phyloP scores from a whole-genome alignment of 2,888 invertebrate species.

The Pachliopta kotzebuea region DNA sequence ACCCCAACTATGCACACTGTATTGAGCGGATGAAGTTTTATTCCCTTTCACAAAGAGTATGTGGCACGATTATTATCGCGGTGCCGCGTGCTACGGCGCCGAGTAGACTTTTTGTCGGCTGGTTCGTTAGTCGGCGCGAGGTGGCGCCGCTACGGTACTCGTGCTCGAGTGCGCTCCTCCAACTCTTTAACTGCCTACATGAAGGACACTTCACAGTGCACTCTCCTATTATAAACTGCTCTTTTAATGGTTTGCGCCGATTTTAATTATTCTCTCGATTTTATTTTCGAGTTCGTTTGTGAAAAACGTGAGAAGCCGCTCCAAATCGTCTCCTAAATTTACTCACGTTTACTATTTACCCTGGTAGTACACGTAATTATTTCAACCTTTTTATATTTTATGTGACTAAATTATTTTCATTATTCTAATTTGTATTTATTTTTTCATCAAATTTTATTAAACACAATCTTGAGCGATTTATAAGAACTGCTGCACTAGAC shows the following conservation, averaged over 20 bases:
- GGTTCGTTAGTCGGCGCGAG: constrained; percentile 74
- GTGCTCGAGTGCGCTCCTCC: constrained; percentile 73
- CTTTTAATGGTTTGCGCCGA: constrained; percentile 76
- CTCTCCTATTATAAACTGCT: constrained; percentile 79
- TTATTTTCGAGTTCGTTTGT: constrained; percentile 49
- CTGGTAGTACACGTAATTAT: neutral
- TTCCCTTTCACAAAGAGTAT: constrained; percentile 46
- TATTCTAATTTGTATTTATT: neutral
- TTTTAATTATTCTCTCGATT: constrained; percentile 74
- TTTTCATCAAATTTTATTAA: too few relatives aligned
- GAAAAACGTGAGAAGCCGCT: constrained; percentile 32
- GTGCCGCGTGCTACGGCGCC: constrained; percentile 42
- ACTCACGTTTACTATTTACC: neutral
- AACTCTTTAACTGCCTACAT: constrained; percentile 81
- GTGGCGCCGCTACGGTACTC: constrained; percentile 74
- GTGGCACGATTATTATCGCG: constrained; percentile 41
- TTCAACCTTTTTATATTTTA: neutral
- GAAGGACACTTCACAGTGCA: constrained; percentile 74
- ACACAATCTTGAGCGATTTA: neutral
- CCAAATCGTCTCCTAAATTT: constrained; percentile 21
- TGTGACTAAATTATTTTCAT: neutral
- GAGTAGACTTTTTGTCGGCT: constrained; percentile 63
- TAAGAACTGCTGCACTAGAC: neutral
- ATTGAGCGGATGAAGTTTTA: constrained; percentile 49
- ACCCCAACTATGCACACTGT: constrained; percentile 38